A percentile compares a stretch with the other conserved stretches of the same genome.
phyloP scores from a whole-genome alignment of 2,113 vertebrate species.

The Calypte anna region DNA sequence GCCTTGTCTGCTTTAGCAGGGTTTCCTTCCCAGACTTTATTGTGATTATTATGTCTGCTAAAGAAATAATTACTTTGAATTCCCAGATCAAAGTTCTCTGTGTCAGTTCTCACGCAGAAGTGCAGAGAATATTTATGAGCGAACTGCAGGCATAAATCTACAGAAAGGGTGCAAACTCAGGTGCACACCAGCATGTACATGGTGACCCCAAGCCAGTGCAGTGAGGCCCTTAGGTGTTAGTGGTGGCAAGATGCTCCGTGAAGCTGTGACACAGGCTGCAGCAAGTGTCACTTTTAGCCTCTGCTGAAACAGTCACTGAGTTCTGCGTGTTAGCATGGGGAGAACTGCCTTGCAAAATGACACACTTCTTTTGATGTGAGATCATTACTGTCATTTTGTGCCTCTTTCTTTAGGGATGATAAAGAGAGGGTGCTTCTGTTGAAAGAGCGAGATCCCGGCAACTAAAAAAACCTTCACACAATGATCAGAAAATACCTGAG shows the following conservation, averaged over 20 bases:
- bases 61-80: not conserved
- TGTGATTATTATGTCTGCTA: not conserved
- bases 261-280: not conserved
- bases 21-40: not conserved
- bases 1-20: not conserved
- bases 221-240: too few species aligned
- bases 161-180: fast-evolving
- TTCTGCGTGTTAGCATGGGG: not conserved
- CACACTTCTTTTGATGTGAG: not conserved
- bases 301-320: not conserved
- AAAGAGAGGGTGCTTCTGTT: not conserved
- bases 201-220: fast-evolving
- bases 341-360: not conserved
- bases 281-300: not conserved
- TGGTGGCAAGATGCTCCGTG: not conserved
- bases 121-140: not conserved
- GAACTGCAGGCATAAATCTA: not conserved
- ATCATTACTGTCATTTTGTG: not conserved
- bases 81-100: not conserved
- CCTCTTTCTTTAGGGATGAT: not conserved
- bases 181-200: not conserved
- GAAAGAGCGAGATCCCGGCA: not conserved
- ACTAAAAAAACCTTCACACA: not conserved
- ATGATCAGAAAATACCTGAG: not conserved
- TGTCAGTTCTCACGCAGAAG: fast-evolving